Conservation (phyloP, 2,888 invertebrate genomes). For the Tiliacea aurago region DNA sequence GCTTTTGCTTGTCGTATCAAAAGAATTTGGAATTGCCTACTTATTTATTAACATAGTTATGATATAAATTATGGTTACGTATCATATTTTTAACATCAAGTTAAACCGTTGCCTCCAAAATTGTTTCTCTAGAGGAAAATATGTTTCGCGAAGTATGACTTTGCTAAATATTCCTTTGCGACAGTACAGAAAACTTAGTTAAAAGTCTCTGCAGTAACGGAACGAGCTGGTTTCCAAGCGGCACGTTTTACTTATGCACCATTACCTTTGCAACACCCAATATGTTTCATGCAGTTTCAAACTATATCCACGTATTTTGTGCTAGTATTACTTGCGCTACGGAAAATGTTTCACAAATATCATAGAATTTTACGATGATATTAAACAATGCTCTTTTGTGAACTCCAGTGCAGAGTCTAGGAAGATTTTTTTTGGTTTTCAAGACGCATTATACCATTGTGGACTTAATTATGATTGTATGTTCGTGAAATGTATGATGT, state of each 20-base stretch:
- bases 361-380: conserved; percentile 30
- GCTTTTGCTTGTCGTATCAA: conserved; percentile 11
- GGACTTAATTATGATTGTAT: no score
- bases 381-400: conserved; percentile 36
- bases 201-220: conserved; percentile 32
- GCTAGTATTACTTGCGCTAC: conserved; percentile 25
- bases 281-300: conserved; percentile 55
- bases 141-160: neutral
- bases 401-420: neutral
- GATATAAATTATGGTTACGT: neutral
- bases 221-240: conserved; percentile 43
- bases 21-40: conserved; percentile 2
- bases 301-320: conserved; percentile 47
- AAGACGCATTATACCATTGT: neutral
- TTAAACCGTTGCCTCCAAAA: neutral
- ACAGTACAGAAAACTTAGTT: conserved; percentile 41
- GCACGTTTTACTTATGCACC: conserved; percentile 51
- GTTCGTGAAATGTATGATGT: no score
- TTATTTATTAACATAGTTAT: neutral
- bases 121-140: neutral
- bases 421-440: conserved; percentile 2
- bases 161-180: conserved; percentile 28
- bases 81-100: neutral
- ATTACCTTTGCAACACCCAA: conserved; percentile 57
- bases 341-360: conserved; percentile 37